A percentile compares a stretch with the other conserved stretches of the same genome.
These are phyloP conservation scores for Eupeodes corollae DNA, from an alignment of 1,140 invertebrate species.

Conservation along the genomic window DNA sequence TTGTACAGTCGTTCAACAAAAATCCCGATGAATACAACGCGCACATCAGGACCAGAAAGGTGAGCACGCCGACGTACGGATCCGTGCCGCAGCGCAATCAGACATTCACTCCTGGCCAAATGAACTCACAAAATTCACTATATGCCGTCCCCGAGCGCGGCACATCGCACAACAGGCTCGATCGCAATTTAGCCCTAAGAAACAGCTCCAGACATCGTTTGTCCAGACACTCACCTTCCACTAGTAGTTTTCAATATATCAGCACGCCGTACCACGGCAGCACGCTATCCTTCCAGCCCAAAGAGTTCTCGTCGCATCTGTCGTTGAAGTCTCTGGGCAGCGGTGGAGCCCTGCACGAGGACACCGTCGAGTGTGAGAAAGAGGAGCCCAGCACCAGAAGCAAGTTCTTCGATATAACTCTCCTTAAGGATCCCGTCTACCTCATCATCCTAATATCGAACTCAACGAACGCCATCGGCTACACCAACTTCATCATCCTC, in stretches of 20 bases:
- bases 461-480: conserved; percentile 71
- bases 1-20: conserved; percentile 34
- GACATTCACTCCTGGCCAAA: conserved; percentile 41
- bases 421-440: conserved; percentile 67
- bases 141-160: conserved; percentile 44
- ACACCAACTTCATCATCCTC: conserved; percentile 74
- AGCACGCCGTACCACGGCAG: conserved; percentile 74
- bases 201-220: conserved; percentile 29
- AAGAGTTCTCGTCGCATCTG: conserved; percentile 63
- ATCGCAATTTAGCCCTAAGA: conserved; percentile 9
- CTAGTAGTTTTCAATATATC: conserved; percentile 70
- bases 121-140: conserved; percentile 47
- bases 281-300: conserved; percentile 63
- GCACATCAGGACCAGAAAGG: conserved; percentile 38
- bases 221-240: conserved; percentile 56
- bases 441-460: conserved; percentile 71
- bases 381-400: conserved; percentile 25
- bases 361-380: conserved; percentile 22
- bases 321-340: conserved; percentile 52
- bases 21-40: conserved; percentile 26
- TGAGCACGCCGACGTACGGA: conserved; percentile 38
- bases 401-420: conserved; percentile 63
- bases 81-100: conserved; percentile 27
- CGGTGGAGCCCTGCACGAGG: conserved; percentile 18
- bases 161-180: conserved; percentile 23